A percentile compares a stretch with the other conserved stretches of the same genome.
Evolutionary conservation across 2,888 invertebrate genomes (phyloP).

Genomic region (Aethes cnicana): DNA sequence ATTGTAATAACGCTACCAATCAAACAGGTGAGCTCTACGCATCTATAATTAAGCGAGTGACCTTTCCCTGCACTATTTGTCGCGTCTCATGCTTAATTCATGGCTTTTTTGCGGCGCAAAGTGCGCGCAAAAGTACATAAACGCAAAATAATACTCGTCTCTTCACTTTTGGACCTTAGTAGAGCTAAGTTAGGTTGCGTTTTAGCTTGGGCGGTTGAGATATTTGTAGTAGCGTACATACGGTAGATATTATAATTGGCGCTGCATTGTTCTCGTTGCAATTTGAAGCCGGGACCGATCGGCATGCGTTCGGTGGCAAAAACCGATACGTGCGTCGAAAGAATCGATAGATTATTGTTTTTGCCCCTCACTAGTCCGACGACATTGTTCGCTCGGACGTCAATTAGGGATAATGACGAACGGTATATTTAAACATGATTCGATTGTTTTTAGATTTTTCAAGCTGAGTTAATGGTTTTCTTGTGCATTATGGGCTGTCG

Average conservation of each 20-base stretch:
- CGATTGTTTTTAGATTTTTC: slow-evolving; percentile 47
- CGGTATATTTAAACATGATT: slow-evolving; percentile 57
- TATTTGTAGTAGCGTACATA: slow-evolving; percentile 40
- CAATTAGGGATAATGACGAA: slow-evolving; percentile 78
- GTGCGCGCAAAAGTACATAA: slow-evolving; percentile 48
- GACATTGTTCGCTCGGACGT: slow-evolving; percentile 71
- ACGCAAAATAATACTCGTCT: slow-evolving; percentile 30
- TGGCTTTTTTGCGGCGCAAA: slow-evolving; percentile 68
- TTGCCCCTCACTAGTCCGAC: slow-evolving; percentile 64
- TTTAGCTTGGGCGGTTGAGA: slow-evolving; percentile 2
- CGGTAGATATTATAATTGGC: slow-evolving; percentile 70
- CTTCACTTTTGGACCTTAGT: slow-evolving; percentile 17
- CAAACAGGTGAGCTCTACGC: slow-evolving; percentile 60
- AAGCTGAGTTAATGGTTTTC: slow-evolving; percentile 18
- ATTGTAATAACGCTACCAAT: slow-evolving; percentile 51
- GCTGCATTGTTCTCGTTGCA: slow-evolving; percentile 51
- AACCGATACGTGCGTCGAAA: slow-evolving; percentile 67
- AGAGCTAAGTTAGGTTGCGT: neutral
- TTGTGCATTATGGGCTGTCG: slow-evolving; percentile 10
- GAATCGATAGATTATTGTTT: slow-evolving; percentile 76
- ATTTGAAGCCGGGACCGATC: slow-evolving; percentile 56
- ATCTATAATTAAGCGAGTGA: slow-evolving; percentile 70
- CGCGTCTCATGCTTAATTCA: slow-evolving; percentile 75
- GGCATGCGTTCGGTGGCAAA: slow-evolving; percentile 69
- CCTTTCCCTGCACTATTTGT: slow-evolving; percentile 76